Evolutionary conservation across 2,888 invertebrate species (phyloP), one percentile per base, ranked within the genome.

Genomic region (Apomyelois bistriatella): DNA sequence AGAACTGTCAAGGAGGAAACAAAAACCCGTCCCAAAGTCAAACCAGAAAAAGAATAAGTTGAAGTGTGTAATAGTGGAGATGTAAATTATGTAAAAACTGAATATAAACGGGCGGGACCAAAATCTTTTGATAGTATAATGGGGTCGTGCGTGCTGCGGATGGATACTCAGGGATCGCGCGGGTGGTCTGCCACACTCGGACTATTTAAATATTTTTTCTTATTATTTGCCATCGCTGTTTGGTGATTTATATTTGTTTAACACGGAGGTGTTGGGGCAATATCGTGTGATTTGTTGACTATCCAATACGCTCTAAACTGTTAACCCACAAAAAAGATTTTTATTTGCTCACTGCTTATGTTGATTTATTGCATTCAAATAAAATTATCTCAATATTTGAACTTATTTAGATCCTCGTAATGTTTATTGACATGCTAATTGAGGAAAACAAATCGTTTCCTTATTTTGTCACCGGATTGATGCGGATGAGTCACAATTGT

Each of bases 101-200:
- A 79, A 79, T 80, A 77, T 71, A 74, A 74, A 72, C 72, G 70
- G 77, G 74, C 74, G 76, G 76, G 70, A 65, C 70, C 60, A 65
- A 77, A 76, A 75, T 79, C 81, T 81, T 81, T 86, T 83, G 82
- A 85, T 84, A 81, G 76, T 77, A 82, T 85, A 86, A 86, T 86
- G 75, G 71, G 66, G 66, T 61, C 76, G 83, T 80, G 82, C 86
- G 87, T 85, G 85, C 76, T 68, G 64, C 64, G 69, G 76, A 68
- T 66, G 72, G 61, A 65, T 75, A 66, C 63, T 70, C 68, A 54
- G 64, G 77, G 80, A 78, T 82, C 83, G 73, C 81, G 65, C 80
- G 89, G 87, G 89, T 89, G 89, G 89, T 90, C 89, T 69, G 57
- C 60, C 61, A 62, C 65, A 74, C 76, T 73, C 67, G 76, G 71